Evolutionary conservation across 2,797 vertebrate genomes (phyloP), one percentile per base, ranked within the genome.

Genomic region (Chiloscyllium punctatum): DNA sequence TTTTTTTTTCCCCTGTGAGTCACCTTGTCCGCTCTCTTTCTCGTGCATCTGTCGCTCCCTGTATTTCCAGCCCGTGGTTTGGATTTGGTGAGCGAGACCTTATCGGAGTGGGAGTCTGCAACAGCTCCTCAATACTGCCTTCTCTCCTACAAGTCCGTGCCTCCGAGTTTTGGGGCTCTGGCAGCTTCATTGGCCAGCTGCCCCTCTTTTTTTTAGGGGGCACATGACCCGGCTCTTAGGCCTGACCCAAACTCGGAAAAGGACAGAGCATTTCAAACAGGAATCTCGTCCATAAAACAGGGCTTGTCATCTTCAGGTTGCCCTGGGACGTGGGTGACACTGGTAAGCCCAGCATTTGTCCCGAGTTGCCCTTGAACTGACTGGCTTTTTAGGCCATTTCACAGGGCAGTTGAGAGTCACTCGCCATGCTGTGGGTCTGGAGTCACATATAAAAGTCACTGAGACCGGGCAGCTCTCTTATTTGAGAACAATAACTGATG

Each of bases 71-170:
- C 30, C 15, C 11, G 15, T 0, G 11, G 2, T 30, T 62, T 62
- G 53, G 87, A 33, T 18, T 62, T 90, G 4, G 5, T 25, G 2
- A 2, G 30, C 1, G n/a, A 16, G 30, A 27, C 30, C 87, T 30
- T 9, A 30, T 30, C 53, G 48, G 27, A 15, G 53, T 15, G 57
- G 62, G 33, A 62, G 30, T 3, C 90, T 8, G 7, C 68, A 69
- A 69, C 68, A 69, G 16, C 68, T 69, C 68, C 16, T 16, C 68
- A 69, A 5, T 23, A 69, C 15, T 18, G 68, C 68, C 68, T 72
- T 30, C 2, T 1, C 87, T 0, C 33, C 13, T 3, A 0, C 18
- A 21, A 0, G 7, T 9, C 51, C 4, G 3, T 16, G 51, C 11
- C 53, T 21, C 16, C 1, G 8, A 33, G 6, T n/a, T 84, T 84